Evolutionary conservation across 2,797 vertebrate species (phyloP).

Genomic region (Gambusia yucatana): DNA sequence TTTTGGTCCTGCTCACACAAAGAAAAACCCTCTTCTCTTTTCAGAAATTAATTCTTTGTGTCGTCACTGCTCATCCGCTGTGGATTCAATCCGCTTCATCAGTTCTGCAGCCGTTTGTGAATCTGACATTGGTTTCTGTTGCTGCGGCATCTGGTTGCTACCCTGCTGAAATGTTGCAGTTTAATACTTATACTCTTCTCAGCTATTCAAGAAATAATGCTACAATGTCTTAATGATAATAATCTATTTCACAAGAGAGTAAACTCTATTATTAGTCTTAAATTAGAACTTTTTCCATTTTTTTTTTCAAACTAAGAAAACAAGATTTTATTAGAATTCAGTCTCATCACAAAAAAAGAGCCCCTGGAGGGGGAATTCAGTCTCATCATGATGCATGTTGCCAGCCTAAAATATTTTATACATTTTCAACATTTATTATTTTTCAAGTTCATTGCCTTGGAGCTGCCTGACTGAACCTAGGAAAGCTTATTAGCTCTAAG

Average conservation of each 20-base stretch:
- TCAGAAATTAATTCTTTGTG: not conserved
- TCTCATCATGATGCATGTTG: not conserved
- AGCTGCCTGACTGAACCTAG: not conserved
- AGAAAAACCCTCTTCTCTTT: not conserved
- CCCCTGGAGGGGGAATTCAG: too few relatives aligned
- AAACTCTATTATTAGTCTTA: not conserved
- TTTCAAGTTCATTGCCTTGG: not conserved
- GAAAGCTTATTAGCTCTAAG: conserved; percentile 8
- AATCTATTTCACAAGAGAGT: not conserved
- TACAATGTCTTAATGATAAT: not conserved
- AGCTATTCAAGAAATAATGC: not conserved
- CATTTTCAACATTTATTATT: not conserved
- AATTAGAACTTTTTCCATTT: not conserved
- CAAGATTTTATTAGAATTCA: not conserved
- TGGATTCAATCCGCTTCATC: not conserved
- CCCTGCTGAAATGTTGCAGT: not conserved
- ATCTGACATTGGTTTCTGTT: not conserved
- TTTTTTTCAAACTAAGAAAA: not conserved
- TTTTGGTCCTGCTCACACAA: conserved; percentile 3
- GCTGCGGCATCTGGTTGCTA: not conserved
- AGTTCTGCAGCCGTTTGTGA: not conserved
- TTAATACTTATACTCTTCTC: not conserved
- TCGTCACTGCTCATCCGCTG: conserved; percentile 16
- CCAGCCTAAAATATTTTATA: not conserved
- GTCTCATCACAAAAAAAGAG: not conserved